Percentiles rank a stretch among this genome's conserved stretches.
Conservation (phyloP, 1,140 invertebrate species). For the Sitobion miscanthi region DNA sequence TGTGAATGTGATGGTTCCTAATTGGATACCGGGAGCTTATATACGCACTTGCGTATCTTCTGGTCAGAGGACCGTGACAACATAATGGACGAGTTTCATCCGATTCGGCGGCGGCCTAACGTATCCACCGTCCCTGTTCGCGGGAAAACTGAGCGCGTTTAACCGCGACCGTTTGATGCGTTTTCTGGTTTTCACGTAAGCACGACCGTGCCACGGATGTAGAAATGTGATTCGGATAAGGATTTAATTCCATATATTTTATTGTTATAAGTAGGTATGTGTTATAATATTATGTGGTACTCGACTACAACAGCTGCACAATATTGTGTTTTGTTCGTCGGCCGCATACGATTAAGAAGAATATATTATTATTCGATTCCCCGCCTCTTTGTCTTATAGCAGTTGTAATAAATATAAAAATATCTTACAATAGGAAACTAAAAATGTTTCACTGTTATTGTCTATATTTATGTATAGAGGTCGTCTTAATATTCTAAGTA, state of each 20-base stretch:
- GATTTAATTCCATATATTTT: not conserved
- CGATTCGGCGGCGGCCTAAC: not conserved
- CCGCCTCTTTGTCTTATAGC: not conserved
- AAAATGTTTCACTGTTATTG: no score
- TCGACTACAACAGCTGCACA: not conserved
- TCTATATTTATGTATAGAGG: no score
- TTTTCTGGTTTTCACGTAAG: not conserved
- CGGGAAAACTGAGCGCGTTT: not conserved
- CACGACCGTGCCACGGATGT: not conserved
- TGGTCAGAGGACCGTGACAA: conserved; percentile 27
- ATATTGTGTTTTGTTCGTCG: not conserved
- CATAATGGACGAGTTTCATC: not conserved
- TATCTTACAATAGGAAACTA: no score
- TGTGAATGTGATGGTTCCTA: not conserved
- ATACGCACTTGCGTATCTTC: not conserved
- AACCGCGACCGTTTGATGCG: not conserved
- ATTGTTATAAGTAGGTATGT: no score
- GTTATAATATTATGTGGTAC: no score
- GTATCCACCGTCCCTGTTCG: not conserved
- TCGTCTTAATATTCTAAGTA: no score
- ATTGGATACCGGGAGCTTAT: not conserved
- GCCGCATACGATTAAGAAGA: not conserved
- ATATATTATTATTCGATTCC: not conserved
- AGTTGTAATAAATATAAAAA: not conserved
- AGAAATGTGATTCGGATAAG: not conserved